Conservation (phyloP, 30 jellyfish, hydroid and myxozoan genomes). For the Morbakka virulenta region DNA sequence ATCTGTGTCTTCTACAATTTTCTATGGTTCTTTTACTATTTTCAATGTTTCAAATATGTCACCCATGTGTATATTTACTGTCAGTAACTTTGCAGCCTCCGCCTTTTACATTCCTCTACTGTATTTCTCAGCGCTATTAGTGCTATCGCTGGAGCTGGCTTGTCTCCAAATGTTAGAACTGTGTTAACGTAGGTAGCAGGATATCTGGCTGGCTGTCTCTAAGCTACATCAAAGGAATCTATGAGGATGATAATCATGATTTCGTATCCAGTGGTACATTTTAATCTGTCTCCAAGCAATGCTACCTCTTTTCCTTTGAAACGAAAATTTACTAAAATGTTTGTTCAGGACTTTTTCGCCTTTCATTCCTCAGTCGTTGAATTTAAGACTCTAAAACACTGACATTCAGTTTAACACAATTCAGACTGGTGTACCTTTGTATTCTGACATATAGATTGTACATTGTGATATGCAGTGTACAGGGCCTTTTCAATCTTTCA, state of each 20-base stretch:
- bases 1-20: conserved; percentile 33
- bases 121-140: conserved; percentile 37
- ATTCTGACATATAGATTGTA: conserved; percentile 37
- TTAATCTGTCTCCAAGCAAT: conserved; percentile 30
- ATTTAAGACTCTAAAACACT: conserved; percentile 50
- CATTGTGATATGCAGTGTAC: conserved; percentile 68
- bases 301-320: conserved; percentile 13
- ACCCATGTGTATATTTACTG: conserved; percentile 36
- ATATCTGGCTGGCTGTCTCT: background rate
- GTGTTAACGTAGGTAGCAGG: conserved; percentile 53
- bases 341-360: conserved; percentile 63
- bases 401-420: conserved; percentile 50
- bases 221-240: conserved; percentile 43
- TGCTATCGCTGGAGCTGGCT: conserved; percentile 65
- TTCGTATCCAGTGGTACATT: conserved; percentile 44
- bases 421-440: conserved; percentile 55
- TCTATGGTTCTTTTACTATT: conserved; percentile 33
- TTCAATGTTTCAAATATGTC: conserved; percentile 53
- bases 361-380: conserved; percentile 55
- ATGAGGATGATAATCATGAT: conserved; percentile 53
- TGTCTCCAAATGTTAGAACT: conserved; percentile 47
- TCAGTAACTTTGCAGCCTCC: conserved; percentile 30
- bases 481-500: conserved; percentile 34
- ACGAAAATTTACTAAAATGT: conserved; percentile 23
- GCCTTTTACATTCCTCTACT: conserved; percentile 36